These are phyloP conservation scores for Nesometra sesokonis DNA, from an alignment of 35 echinoderm and acorn worm genomes.

Conservation along the genomic window DNA sequence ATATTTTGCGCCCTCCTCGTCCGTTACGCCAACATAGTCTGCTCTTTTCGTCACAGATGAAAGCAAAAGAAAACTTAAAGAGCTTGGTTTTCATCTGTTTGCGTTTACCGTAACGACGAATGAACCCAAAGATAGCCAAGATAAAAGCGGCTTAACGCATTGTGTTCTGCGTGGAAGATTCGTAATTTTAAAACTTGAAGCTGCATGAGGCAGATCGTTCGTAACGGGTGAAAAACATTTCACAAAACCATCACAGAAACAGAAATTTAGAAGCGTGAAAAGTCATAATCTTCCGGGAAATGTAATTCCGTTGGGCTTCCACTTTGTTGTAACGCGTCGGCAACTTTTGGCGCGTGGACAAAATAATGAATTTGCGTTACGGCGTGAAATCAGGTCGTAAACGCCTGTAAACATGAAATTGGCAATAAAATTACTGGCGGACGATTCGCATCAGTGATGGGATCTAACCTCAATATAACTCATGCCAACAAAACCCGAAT, in stretches of 20 bases:
- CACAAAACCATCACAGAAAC: background rate
- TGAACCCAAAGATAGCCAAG: background rate
- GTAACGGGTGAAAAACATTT: background rate
- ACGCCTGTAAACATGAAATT: background rate
- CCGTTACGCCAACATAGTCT: background rate
- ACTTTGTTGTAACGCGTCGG: background rate
- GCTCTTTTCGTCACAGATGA: background rate
- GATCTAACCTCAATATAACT: background rate
- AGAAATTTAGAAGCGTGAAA: background rate
- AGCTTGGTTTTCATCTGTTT: background rate
- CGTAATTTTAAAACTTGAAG: background rate
- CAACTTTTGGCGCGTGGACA: background rate
- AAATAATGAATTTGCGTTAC: background rate
- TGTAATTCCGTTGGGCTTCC: background rate
- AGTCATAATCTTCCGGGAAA: background rate
- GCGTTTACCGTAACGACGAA: background rate
- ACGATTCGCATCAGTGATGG: background rate
- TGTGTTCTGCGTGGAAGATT: background rate
- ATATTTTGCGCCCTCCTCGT: background rate
- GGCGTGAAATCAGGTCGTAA: background rate
- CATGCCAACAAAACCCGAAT: background rate
- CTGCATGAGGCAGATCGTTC: background rate
- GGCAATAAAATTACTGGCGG: background rate
- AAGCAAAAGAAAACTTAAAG: background rate
- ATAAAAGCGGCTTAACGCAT: background rate